Evolutionary conservation across 1,140 invertebrate genomes (phyloP), one percentile per base, ranked within the genome.

Genomic region (Meteorus sp.): DNA sequence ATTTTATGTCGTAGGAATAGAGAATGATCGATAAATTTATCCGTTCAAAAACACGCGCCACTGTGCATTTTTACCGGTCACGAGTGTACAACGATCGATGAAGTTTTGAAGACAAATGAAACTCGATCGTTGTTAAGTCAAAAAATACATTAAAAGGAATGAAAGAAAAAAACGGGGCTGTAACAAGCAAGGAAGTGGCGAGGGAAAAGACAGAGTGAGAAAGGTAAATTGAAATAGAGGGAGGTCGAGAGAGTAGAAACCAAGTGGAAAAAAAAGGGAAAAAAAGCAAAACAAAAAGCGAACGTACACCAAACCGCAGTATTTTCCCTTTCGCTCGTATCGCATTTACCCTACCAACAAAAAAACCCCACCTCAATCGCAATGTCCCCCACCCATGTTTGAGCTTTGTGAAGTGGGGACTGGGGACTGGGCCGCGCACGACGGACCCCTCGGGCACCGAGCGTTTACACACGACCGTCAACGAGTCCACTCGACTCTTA

Each of bases 321-420:
- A 73, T 76, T 77, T 77, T 77, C 74, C 75, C 75, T 77, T 77
- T 77, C 75, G 74, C 75, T 64, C 62, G 65, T 65, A 56, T 72
- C 62, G 31, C 60, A 56, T 57, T 62, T 62, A 45, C 58, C 59
- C 55, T 61, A 66, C 63, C 25, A 20, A 20, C 9, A 17, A 11
- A 3, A 9, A 9, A 9, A 5, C 31, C 35, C 37, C 39, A 15
- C 8, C 20, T n/a, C n/a, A n/a, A n/a, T n/a, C n/a, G n/a, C n/a
- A n/a, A n/a, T n/a, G n/a, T 33, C 19, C 39, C 67, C 60, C 66
- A 60, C 60, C 60, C 51, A 33, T 20, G 11, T 35, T 27, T 25
- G 31, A 41, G 37, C 27, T 55, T 45, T 45, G 8, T 3, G 8
- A 50, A 9, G 2, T n/a, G 25, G 19, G 13, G 29, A 17, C n/a